Percentiles rank a stretch among this genome's conserved stretches.
phyloP scores from a whole-genome alignment of 2,888 invertebrate genomes.

The Noctua comes region DNA sequence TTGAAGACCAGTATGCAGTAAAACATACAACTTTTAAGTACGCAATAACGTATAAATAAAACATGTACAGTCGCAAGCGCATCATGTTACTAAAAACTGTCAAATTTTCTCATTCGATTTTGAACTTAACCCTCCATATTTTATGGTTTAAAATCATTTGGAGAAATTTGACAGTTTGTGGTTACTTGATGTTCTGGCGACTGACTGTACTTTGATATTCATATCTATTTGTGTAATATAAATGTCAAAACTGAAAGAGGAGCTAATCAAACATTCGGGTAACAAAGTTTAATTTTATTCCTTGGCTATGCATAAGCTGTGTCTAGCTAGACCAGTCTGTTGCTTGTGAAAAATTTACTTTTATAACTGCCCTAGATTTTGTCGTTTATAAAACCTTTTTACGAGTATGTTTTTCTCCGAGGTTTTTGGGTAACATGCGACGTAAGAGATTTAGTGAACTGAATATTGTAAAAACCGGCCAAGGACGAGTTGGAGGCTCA shows the following conservation, averaged over 20 bases:
- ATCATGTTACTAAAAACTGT: too few relatives aligned
- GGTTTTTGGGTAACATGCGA: neutral
- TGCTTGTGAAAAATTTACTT: constrained; percentile 43
- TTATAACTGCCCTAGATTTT: constrained; percentile 49
- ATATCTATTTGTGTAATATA: constrained; percentile 38
- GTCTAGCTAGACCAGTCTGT: constrained; percentile 31
- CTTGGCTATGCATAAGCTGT: constrained; percentile 24
- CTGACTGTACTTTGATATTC: constrained; percentile 20
- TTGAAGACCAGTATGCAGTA: constrained; percentile 17
- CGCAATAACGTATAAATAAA: constrained; percentile 24
- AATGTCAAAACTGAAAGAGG: constrained; percentile 59
- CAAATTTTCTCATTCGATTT: too few relatives aligned
- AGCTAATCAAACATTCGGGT: constrained; percentile 62
- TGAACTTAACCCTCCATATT: too few relatives aligned
- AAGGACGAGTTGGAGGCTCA: too few relatives aligned
- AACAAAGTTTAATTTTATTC: constrained; percentile 56
- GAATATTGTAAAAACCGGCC: neutral
- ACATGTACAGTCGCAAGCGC: neutral
- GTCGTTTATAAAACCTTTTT: constrained; percentile 11
- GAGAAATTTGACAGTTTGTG: too few relatives aligned
- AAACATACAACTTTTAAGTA: constrained; percentile 16
- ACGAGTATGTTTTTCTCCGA: constrained; percentile 16
- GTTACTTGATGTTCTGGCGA: too few relatives aligned
- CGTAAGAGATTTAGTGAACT: neutral
- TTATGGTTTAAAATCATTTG: too few relatives aligned